Conservation (phyloP, 2,113 vertebrate genomes). For the Monopterus albus region DNA sequence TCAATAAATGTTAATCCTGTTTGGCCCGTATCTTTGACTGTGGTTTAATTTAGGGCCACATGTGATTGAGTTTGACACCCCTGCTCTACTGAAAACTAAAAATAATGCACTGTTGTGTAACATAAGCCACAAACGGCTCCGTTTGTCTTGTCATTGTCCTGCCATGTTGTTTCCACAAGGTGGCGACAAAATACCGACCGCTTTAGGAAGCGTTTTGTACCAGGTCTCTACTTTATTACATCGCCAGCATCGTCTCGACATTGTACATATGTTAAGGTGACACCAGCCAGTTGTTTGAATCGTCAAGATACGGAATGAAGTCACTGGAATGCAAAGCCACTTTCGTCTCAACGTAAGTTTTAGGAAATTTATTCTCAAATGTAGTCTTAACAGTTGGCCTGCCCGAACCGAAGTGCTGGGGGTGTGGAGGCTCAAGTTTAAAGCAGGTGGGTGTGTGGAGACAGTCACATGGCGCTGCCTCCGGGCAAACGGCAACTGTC, state of each 20-base stretch:
- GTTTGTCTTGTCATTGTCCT: background rate
- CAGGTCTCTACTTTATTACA: background rate
- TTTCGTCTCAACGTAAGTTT: background rate
- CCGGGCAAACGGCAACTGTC: constrained; percentile 43
- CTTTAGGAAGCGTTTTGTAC: constrained; percentile 30
- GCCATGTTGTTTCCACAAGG: constrained; percentile 41
- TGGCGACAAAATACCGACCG: constrained; percentile 43
- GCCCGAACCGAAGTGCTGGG: constrained; percentile 2
- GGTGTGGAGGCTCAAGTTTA: constrained; percentile 22
- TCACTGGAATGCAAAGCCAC: background rate
- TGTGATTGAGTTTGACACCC: too few species aligned
- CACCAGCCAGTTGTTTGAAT: background rate
- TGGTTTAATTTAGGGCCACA: too few species aligned
- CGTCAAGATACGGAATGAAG: too few species aligned
- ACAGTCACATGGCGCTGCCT: constrained; percentile 67
- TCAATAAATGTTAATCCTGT: too few species aligned
- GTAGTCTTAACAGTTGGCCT: too few species aligned
- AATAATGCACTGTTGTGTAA: constrained; percentile 48
- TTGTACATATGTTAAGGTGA: constrained; percentile 13
- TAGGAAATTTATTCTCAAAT: too few species aligned
- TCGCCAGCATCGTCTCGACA: constrained; percentile 8
- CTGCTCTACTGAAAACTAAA: constrained; percentile 25
- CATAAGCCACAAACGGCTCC: background rate
- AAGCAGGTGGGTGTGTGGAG: constrained; percentile 69
- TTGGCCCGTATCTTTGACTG: too few species aligned